Evolutionary conservation across 2,113 vertebrate genomes (phyloP), one percentile per base, ranked within the genome.

Genomic region (Physeter macrocephalus): DNA sequence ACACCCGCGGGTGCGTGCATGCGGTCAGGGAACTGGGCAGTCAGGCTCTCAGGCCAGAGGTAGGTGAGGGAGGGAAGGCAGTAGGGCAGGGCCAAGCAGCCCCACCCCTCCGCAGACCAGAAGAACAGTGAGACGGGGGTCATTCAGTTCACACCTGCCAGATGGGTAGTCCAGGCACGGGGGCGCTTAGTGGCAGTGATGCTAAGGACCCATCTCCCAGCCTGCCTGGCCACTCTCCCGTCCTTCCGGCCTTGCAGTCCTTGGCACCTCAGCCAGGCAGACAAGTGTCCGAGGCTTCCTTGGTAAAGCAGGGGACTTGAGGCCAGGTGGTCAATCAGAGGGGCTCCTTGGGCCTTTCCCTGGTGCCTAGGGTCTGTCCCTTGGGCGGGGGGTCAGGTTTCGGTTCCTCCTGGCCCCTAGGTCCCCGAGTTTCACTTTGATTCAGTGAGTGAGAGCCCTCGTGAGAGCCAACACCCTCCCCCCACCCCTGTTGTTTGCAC

Each of bases 381-480:
- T 87, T 88, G 96, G 96, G 97, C 75, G n/a, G 86, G 90, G 85
- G 89, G 57, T 54, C 29, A 84, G 92, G 89, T 98, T 97, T 98
- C 96, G 0, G 97, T 98, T 98, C 97, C 97, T 96, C 59, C 39
- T 1, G 6, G 80, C 69, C 92, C 72, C 67, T 15, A 7, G 81
- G 93, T 87, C 92, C 67, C 83, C 4, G 1, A 81, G 96, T 98
- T 98, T 98, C 97, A 95, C 52, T 98, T 97, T 98, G 96, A 97
- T 98, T 97, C 94, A 97, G 69, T 80, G 46, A 95, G 72, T 69
- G 67, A 93, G 57, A 93, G 94, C 39, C 64, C 25, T 3, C 3
- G 23, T 96, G 94, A 97, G 95, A 97, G 96, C 80, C 39, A 18
- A 13, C 46, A 57, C 69, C 69, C 39, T 29, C 39, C 39, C 21